Conservation (phyloP, 2,797 vertebrate species). For the Hypotaenidia okinawae region DNA sequence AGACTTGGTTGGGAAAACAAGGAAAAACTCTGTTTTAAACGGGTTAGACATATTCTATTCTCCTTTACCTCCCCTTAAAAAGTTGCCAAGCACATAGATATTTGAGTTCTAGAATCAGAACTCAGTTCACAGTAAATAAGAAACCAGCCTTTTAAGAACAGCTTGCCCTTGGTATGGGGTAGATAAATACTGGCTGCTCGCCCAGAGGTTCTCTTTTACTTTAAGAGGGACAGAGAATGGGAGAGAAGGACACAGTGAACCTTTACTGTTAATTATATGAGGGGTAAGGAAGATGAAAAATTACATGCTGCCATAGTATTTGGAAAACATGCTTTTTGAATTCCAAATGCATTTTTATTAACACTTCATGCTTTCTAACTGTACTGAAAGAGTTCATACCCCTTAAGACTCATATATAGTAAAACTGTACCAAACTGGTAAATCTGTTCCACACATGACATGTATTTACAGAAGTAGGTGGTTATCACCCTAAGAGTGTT, state of each 20-base stretch:
- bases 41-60: not conserved
- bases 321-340: not conserved
- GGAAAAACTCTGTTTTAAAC: not conserved
- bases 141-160: conserved; percentile 42
- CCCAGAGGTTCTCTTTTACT: conserved; percentile 18
- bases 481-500: not conserved
- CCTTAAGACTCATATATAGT: not conserved
- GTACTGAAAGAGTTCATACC: not conserved
- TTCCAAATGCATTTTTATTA: not conserved
- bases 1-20: conserved; percentile 10
- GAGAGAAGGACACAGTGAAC: not conserved
- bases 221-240: not conserved
- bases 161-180: conserved; percentile 17
- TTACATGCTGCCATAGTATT: not conserved
- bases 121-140: conserved; percentile 5
- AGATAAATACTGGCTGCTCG: not conserved
- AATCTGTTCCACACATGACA: not conserved
- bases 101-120: not conserved
- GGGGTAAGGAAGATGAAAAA: not conserved
- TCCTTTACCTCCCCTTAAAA: not conserved
- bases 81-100: not conserved
- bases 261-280: not conserved
- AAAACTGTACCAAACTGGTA: not conserved
- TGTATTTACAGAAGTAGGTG: not conserved
- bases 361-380: not conserved